Evolutionary conservation across 2,888 invertebrate species (phyloP).

Genomic region (Tribolium freemani): DNA sequence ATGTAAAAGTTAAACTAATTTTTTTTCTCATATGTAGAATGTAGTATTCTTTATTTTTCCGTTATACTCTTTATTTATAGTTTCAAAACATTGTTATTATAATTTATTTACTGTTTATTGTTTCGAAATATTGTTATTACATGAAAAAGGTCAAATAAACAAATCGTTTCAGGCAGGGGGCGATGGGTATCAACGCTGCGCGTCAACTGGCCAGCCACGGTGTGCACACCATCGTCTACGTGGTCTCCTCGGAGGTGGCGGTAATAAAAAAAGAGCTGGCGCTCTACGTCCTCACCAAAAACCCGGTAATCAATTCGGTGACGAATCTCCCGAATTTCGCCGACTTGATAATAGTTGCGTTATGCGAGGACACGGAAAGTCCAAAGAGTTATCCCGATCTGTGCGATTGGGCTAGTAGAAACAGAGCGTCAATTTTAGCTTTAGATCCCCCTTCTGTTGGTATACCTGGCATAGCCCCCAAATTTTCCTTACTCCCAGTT

Average conservation of each 20-base stretch:
- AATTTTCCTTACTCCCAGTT: conserved; percentile 80
- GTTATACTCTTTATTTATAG: too few species aligned
- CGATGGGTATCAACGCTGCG: conserved; percentile 81
- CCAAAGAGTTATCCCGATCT: conserved; percentile 69
- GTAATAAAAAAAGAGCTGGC: conserved; percentile 75
- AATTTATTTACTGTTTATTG: too few species aligned
- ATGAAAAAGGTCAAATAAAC: too few species aligned
- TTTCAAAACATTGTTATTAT: too few species aligned
- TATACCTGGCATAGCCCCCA: conserved; percentile 73
- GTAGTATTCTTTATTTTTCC: too few species aligned
- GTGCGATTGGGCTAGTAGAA: conserved; percentile 79
- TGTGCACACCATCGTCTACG: conserved; percentile 75
- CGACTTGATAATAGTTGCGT: conserved; percentile 72
- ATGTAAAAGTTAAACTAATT: too few species aligned
- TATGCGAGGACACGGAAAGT: conserved; percentile 68
- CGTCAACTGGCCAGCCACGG: conserved; percentile 88
- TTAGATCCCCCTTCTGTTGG: conserved; percentile 83
- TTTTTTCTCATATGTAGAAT: too few species aligned
- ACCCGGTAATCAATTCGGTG: conserved; percentile 71
- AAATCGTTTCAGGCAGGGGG: conserved; percentile 67
- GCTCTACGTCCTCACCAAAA: conserved; percentile 77
- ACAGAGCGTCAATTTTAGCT: conserved; percentile 80
- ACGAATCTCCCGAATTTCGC: conserved; percentile 68
- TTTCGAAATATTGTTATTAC: too few species aligned
- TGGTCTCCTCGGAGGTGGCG: conserved; percentile 61